A percentile compares a stretch with the other conserved stretches of the same genome.
phyloP scores from a whole-genome alignment of 2,888 invertebrate species.

The Mesoligia furuncula region DNA sequence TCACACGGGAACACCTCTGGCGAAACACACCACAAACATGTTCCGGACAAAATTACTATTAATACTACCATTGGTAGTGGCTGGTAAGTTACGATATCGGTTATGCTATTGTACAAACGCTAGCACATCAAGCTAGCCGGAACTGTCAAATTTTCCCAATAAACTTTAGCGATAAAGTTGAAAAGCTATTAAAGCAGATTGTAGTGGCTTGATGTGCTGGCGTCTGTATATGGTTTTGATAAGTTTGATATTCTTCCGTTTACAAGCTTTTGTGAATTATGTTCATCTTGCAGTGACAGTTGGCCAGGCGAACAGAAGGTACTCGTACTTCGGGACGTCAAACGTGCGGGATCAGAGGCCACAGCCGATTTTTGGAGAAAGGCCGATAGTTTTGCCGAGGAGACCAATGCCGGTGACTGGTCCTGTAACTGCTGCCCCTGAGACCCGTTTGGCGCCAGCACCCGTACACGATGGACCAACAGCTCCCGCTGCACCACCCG shows the following conservation, averaged over 20 bases:
- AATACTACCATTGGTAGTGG: slow-evolving; percentile 66
- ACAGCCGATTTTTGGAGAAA: slow-evolving; percentile 27
- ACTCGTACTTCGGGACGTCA: slow-evolving; percentile 64
- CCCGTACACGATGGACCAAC: background rate
- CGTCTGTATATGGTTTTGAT: slow-evolving; percentile 9
- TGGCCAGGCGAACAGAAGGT: slow-evolving; percentile 30
- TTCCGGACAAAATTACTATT: slow-evolving; percentile 66
- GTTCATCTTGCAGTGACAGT: slow-evolving; percentile 44
- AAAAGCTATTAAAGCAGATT: no score
- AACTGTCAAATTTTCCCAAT: no score
- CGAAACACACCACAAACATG: slow-evolving; percentile 47
- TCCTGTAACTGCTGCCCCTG: background rate
- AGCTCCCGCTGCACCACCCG: background rate
- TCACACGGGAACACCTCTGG: slow-evolving; percentile 28
- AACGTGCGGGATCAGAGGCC: slow-evolving; percentile 62
- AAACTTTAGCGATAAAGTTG: no score
- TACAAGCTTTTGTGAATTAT: slow-evolving; percentile 30
- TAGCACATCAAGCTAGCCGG: no score
- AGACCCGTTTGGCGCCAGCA: background rate
- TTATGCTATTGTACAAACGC: slow-evolving; percentile 12
- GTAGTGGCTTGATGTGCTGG: no score
- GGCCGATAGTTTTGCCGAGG: slow-evolving; percentile 11
- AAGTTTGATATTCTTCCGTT: slow-evolving; percentile 22
- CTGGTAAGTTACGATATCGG: slow-evolving; percentile 70
- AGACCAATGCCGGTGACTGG: background rate